Evolutionary conservation across 2,797 vertebrate species (phyloP), one percentile per base, ranked within the genome.

Genomic region (Hyperoplus immaculatus): DNA sequence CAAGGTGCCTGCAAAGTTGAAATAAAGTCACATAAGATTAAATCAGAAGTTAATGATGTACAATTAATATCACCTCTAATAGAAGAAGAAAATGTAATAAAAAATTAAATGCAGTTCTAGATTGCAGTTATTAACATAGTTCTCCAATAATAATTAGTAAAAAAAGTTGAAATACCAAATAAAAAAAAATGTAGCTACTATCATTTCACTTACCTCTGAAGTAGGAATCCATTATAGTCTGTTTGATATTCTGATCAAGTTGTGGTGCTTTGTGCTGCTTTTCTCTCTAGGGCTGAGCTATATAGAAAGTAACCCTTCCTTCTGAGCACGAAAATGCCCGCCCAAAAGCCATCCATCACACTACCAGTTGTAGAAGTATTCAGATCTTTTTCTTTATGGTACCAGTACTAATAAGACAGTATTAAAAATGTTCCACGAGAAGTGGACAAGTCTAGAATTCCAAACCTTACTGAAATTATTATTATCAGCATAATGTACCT

Each of bases 161-260:
- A 45, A 45, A 45, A 45, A 45, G 43, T 7, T 45, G 10, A 45
- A 11, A 7, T 45, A 45, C 6, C 43, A 45, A 7, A 7, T 6
- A 45, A 45, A 45, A 1, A 7, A 43, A 43, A 29, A 29, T 29
- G 1, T 29, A 29, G 29, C 29, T 45, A 45, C 6, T 45, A 7
- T 45, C 43, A 45, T 69, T 83, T 8, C 38, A 89, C 91, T 38
- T n/a, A 94, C 93, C 92, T 91, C 54, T 84, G 51, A 73, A 46
- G 71, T 53, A 51, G 59, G 41, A 73, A 70, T 66, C 88, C 92
- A 91, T 91, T 13, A 0, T 59, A 18, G 51, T 64, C 21, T 1
- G n/a, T 77, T 49, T 55, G 16, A 53, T 36, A 39, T 49, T 63
- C 10, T 59, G 66, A 49, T 51, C 1, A 9, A 45, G 62, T 38